These are phyloP conservation scores for Sycobia sp. DNA, from an alignment of 1,140 invertebrate genomes.

Conservation along the genomic window DNA sequence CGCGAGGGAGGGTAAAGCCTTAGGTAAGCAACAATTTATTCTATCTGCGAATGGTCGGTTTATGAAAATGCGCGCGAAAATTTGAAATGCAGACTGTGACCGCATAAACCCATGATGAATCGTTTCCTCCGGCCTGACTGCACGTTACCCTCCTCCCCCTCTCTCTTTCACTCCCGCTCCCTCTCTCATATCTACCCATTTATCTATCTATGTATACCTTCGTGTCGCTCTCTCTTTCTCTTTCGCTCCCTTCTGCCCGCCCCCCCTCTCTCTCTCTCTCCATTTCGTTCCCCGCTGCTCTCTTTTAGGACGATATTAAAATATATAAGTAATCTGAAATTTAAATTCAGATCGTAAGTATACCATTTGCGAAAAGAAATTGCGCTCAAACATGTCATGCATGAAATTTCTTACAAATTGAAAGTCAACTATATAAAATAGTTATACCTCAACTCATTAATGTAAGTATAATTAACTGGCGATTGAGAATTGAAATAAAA, in stretches of 20 bases:
- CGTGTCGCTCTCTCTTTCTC: neutral
- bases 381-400: neutral
- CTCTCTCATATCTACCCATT: no score
- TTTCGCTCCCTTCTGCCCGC: neutral
- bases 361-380: no score
- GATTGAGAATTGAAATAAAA: no score
- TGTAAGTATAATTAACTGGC: no score
- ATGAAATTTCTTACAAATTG: no score
- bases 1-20: neutral
- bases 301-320: constrained; percentile 13
- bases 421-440: no score
- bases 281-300: neutral
- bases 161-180: no score
- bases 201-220: constrained; percentile 1
- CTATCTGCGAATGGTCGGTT: constrained; percentile 11
- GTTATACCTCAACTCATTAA: no score
- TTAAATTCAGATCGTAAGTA: constrained; percentile 12
- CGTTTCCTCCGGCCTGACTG: constrained; percentile 26
- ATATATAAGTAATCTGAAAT: constrained; percentile 23
- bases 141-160: no score
- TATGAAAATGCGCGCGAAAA: constrained; percentile 13
- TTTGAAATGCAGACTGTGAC: constrained; percentile 11
- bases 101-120: constrained; percentile 25
- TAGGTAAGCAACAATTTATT: constrained; percentile 20
- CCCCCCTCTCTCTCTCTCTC: no score